A percentile compares a stretch with the other conserved stretches of the same genome.
These are phyloP conservation scores for Irena cyanogastra DNA, from an alignment of 2,113 vertebrate genomes.

Conservation along the genomic window DNA sequence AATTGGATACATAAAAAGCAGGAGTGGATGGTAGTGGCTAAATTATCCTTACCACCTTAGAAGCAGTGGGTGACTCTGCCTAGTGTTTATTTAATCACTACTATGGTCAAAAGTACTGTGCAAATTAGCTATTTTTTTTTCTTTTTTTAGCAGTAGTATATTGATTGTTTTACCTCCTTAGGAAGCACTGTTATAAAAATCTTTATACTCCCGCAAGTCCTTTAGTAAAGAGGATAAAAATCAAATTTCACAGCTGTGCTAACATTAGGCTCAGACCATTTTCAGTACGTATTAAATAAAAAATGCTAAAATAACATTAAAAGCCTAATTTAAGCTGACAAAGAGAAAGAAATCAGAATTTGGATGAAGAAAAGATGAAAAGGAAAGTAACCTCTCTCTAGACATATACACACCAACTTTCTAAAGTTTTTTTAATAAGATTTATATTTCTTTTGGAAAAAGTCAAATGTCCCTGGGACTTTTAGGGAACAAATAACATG, in stretches of 20 bases:
- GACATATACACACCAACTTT: not conserved
- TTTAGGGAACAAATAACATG: conserved; percentile 11
- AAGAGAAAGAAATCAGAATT: conserved; percentile 11
- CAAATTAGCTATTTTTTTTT: not conserved
- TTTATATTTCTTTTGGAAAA: conserved; percentile 10
- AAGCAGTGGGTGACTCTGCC: not conserved
- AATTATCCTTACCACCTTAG: not conserved
- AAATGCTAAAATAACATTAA: not conserved
- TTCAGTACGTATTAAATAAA: not conserved
- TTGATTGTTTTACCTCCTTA: conserved; percentile 6
- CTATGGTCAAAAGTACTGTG: not conserved
- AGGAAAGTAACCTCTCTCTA: not conserved
- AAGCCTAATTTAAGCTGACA: conserved; percentile 14
- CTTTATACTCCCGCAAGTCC: not conserved
- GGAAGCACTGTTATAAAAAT: conserved; percentile 5
- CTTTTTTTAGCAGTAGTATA: not conserved
- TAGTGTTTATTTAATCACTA: not conserved
- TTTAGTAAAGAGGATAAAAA: conserved; percentile 2
- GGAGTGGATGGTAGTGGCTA: not conserved
- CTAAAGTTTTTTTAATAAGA: not conserved
- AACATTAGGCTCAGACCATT: not conserved
- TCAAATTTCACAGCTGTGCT: conserved; percentile 35
- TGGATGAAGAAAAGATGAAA: not conserved
- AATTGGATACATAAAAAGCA: not conserved
- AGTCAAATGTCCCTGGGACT: not conserved